Conservation (phyloP, 2,888 invertebrate genomes). For the Apamea epomidion region DNA sequence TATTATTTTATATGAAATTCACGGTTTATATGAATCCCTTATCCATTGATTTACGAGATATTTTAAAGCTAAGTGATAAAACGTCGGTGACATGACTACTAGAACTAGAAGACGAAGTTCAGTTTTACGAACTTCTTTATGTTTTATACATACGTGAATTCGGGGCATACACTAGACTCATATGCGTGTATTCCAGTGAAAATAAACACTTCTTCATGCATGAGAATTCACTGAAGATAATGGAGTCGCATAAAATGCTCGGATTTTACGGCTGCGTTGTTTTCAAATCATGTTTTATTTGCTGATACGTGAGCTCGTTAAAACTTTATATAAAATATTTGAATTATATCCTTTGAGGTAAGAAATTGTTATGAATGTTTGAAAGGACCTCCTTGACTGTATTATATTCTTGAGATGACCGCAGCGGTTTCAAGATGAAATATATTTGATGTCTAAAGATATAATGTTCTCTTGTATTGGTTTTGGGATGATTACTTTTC, state of each 20-base stretch:
- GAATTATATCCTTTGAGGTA: slow-evolving; percentile 49
- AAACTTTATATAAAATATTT: slow-evolving; percentile 61
- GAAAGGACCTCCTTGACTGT: slow-evolving; percentile 33
- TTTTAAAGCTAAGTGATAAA: slow-evolving; percentile 53
- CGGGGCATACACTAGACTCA: slow-evolving; percentile 36
- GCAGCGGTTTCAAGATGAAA: slow-evolving; percentile 13
- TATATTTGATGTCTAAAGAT: slow-evolving; percentile 39
- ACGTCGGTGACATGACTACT: slow-evolving; percentile 12
- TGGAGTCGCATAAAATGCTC: slow-evolving; percentile 64
- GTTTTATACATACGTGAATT: slow-evolving; percentile 44
- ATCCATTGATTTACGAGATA: slow-evolving; percentile 41
- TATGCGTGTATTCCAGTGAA: slow-evolving; percentile 49
- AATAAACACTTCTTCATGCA: slow-evolving; percentile 67
- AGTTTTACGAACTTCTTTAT: slow-evolving; percentile 60
- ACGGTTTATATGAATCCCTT: slow-evolving; percentile 3
- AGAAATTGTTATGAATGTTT: slow-evolving; percentile 54
- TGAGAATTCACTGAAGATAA: slow-evolving; percentile 62
- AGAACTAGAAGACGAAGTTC: slow-evolving; percentile 35
- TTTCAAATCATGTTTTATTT: slow-evolving; percentile 67
- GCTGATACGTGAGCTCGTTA: slow-evolving; percentile 65
- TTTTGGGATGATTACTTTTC: slow-evolving; percentile 40
- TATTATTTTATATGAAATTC: slow-evolving; percentile 8
- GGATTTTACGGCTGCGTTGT: slow-evolving; percentile 64
- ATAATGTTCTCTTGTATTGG: slow-evolving; percentile 29
- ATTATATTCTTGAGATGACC: slow-evolving; percentile 49